Conservation (phyloP, 2,888 invertebrate species). For the Aleiodes alternator region DNA sequence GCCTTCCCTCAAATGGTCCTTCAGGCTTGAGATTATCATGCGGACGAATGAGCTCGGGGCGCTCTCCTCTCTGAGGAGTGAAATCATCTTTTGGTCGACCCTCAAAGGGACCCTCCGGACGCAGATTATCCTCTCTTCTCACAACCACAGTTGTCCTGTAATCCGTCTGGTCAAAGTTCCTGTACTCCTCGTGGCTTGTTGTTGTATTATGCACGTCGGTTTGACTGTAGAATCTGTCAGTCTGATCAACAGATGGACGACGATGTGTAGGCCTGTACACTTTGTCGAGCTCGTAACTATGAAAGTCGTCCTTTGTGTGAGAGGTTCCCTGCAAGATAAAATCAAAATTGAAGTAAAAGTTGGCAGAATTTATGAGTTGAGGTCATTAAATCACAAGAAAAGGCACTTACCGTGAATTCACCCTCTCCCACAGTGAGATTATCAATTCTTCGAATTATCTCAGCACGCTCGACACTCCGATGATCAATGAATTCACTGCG, state of each 20-base stretch:
- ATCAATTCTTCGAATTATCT: slow-evolving; percentile 80
- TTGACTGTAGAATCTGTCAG: slow-evolving; percentile 65
- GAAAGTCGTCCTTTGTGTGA: slow-evolving; percentile 71
- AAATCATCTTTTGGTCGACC: slow-evolving; percentile 73
- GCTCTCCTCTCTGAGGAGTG: slow-evolving; percentile 67
- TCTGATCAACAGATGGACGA: slow-evolving; percentile 80
- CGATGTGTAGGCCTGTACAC: slow-evolving; percentile 74
- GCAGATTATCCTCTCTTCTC: slow-evolving; percentile 75
- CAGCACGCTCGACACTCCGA: slow-evolving; percentile 79
- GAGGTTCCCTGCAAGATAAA: slow-evolving; percentile 67
- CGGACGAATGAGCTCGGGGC: slow-evolving; percentile 55
- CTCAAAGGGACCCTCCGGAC: slow-evolving; percentile 77
- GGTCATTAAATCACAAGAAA: background rate
- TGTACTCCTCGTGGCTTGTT: slow-evolving; percentile 83
- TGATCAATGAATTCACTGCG: slow-evolving; percentile 83
- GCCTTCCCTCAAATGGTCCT: slow-evolving; percentile 78
- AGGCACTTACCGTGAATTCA: slow-evolving; percentile 71
- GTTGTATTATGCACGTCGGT: slow-evolving; percentile 81
- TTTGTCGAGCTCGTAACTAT: slow-evolving; percentile 64
- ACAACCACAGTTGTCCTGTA: slow-evolving; percentile 68
- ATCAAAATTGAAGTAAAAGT: slow-evolving; percentile 29
- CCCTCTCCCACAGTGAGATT: slow-evolving; percentile 83
- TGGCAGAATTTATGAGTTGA: background rate
- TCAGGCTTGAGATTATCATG: slow-evolving; percentile 72
- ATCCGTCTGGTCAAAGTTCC: slow-evolving; percentile 79